Evolutionary conservation across 1,140 invertebrate genomes (phyloP).

Genomic region (Cotesia vestalis): DNA sequence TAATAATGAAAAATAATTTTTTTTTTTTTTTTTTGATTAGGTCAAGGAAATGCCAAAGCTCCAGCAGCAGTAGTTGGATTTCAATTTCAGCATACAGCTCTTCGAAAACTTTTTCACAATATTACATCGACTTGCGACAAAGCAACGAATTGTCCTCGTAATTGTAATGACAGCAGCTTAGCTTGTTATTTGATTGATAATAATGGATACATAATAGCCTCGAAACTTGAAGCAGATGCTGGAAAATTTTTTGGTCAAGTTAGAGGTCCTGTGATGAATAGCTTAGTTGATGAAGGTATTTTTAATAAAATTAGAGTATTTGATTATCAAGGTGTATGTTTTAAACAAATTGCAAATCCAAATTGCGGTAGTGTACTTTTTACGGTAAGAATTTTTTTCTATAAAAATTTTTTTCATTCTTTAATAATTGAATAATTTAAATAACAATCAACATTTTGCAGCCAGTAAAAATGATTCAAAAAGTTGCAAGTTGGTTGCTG

Average conservation of each 20-base stretch:
- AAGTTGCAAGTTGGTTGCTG: slow-evolving; percentile 62
- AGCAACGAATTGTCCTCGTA: slow-evolving; percentile 67
- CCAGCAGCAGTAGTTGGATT: slow-evolving; percentile 93
- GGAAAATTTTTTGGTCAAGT: slow-evolving; percentile 90
- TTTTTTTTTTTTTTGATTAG: slow-evolving; percentile 40
- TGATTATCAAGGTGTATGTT: slow-evolving; percentile 92
- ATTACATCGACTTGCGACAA: slow-evolving; percentile 74
- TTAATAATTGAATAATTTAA: not conserved
- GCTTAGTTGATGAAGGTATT: slow-evolving; percentile 79
- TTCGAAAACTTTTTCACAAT: slow-evolving; percentile 80
- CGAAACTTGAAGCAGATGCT: slow-evolving; percentile 75
- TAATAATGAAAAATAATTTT: not conserved
- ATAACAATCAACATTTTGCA: slow-evolving; percentile 39
- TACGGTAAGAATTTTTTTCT: slow-evolving; percentile 67
- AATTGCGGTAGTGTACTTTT: slow-evolving; percentile 71
- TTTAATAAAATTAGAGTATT: slow-evolving; percentile 81
- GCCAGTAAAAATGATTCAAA: slow-evolving; percentile 61
- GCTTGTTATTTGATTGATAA: slow-evolving; percentile 90
- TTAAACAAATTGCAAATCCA: slow-evolving; percentile 70
- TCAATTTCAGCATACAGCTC: slow-evolving; percentile 82
- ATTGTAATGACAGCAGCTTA: slow-evolving; percentile 76
- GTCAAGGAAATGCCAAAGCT: slow-evolving; percentile 69
- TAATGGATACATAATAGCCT: slow-evolving; percentile 86
- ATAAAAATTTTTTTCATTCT: slow-evolving; percentile 10
- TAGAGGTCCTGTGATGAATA: slow-evolving; percentile 77